These are phyloP conservation scores for Zosterops pallidus DNA, from an alignment of 2,113 vertebrate genomes.

Conservation along the genomic window DNA sequence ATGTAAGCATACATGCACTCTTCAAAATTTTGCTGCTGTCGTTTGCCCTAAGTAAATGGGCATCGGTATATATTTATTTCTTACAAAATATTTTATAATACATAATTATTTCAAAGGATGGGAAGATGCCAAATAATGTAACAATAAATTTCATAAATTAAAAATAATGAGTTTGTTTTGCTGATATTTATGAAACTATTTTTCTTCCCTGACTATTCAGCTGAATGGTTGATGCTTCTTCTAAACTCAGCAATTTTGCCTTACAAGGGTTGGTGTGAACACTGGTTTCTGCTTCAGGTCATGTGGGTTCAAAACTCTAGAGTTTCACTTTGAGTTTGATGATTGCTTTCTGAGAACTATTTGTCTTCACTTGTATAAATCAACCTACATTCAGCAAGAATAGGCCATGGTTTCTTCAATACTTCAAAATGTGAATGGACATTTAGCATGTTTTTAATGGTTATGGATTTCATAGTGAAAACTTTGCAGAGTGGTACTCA, in stretches of 20 bases:
- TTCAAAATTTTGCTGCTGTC: neutral
- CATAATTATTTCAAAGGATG: neutral
- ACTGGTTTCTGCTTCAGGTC: conserved; percentile 37
- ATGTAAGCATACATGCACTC: neutral
- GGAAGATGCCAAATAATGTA: neutral
- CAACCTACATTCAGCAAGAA: conserved; percentile 14
- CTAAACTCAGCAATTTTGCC: neutral
- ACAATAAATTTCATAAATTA: neutral
- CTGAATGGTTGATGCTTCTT: neutral
- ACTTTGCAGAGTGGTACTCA: neutral
- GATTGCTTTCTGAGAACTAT: conserved; percentile 37
- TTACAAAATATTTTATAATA: neutral
- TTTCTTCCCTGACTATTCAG: neutral
- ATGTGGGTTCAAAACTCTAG: conserved; percentile 44
- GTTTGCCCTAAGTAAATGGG: neutral
- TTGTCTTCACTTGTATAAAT: conserved; percentile 43
- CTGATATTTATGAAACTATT: neutral
- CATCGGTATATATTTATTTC: neutral
- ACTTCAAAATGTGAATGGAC: neutral
- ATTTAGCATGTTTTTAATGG: neutral
- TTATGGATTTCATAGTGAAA: neutral
- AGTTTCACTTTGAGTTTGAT: conserved; percentile 55
- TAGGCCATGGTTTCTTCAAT: neutral
- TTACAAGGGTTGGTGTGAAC: conserved; percentile 11
- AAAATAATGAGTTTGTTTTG: neutral